Percentiles rank a stretch among this genome's conserved stretches.
Conservation (phyloP, 2,888 invertebrate species). For the Drosophila anceps region DNA sequence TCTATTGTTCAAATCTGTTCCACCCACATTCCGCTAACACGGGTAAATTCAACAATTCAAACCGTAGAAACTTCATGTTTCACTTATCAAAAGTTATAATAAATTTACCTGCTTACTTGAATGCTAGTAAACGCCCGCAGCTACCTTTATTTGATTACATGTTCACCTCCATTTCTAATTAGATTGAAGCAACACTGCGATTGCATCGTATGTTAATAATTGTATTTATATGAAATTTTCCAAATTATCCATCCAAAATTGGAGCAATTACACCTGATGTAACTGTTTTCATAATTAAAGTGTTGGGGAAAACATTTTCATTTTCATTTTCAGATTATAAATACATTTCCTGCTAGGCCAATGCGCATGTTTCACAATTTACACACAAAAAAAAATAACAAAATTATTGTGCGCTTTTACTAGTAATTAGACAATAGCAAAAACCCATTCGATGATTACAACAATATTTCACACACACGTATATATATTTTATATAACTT, state of each 20-base stretch:
- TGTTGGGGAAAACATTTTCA: constrained; percentile 4
- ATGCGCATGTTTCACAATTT: constrained; percentile 46
- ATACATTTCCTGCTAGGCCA: constrained; percentile 48
- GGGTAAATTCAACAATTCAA: not conserved
- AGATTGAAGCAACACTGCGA: not conserved
- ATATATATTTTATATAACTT: constrained; percentile 50
- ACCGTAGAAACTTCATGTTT: not conserved
- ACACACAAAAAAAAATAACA: constrained; percentile 26
- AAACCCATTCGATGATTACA: constrained; percentile 55
- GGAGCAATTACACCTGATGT: constrained; percentile 7
- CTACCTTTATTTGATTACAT: not conserved
- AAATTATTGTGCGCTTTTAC: constrained; percentile 40
- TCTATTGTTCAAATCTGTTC: not conserved
- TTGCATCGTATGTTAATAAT: constrained; percentile 2
- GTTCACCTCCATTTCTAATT: not conserved
- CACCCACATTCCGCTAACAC: not conserved
- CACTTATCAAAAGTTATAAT: not conserved
- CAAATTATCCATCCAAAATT: constrained; percentile 8
- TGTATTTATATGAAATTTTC: constrained; percentile 1
- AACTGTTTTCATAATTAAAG: constrained; percentile 21
- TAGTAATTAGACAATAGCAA: constrained; percentile 63
- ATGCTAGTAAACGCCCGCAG: too few relatives aligned
- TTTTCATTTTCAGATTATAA: constrained; percentile 23
- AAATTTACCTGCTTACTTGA: not conserved
- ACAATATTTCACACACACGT: constrained; percentile 29